Evolutionary conservation across 2,888 invertebrate species (phyloP), one percentile per base, ranked within the genome.

Genomic region (Drosophila aldrichi): DNA sequence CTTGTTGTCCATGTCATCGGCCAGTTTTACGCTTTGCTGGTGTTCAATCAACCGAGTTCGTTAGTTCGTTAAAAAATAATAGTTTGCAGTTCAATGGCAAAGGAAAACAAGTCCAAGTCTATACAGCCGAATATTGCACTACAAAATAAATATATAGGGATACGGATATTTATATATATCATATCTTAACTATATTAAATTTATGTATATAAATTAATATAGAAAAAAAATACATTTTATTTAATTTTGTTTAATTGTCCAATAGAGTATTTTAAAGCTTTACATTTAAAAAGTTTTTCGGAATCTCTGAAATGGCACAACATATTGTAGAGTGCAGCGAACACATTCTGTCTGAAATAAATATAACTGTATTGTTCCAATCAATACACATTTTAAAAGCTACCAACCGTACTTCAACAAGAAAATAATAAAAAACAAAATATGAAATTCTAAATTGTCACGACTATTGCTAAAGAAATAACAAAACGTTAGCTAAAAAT

Each of bases 31-130:
- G 74, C 72, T 72, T 74, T 78, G 72, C 76, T 86, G 74, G 61
- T 72, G 76, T 78, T 72, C 83, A 84, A 88, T 85, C 83, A 85
- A 78, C 70, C 68, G 73, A 74, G 74, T 68, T 77, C 72, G 80
- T 75, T 75, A 75, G 78, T 82, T 82, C 81, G 88, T 88, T 88
- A 88, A 80, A 84, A 77, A 78, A 80, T 76, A 85, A 80, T 85
- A 75, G 70, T 72, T 79, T 81, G 58, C 71, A 74, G 48, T 72
- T 61, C 34, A 67, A 54, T 49, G 44, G 49, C 29, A 51, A 32
- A 34, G 40, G 40, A 63, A 63, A 56, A 38, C 14, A 44, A 16
- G 4, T 12, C 16, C 8, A 25, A 48, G 18, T 49, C 41, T 10
- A 22, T 14, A 16, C 20, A 38, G 22, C 34, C 8, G 10, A 32